Conservation (phyloP, 2,113 vertebrate species). For the Campylomormyrus tamandua region DNA sequence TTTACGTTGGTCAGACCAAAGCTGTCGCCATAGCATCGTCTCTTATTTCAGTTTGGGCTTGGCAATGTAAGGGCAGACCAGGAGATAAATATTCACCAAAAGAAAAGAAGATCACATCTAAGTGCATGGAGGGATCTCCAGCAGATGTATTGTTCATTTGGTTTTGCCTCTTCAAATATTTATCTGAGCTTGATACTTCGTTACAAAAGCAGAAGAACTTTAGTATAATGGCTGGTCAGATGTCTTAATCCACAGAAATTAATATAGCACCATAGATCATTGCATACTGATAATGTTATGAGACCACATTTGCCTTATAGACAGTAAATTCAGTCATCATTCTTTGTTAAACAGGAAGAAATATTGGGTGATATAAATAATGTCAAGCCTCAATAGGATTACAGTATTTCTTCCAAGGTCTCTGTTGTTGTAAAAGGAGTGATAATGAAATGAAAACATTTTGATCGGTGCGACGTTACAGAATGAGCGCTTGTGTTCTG, state of each 20-base stretch:
- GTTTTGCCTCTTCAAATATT: neutral
- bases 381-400: neutral
- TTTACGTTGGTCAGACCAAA: neutral
- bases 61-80: neutral
- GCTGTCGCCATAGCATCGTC: neutral
- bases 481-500: neutral
- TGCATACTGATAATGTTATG: neutral
- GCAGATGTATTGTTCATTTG: neutral
- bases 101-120: neutral
- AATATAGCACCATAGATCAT: neutral
- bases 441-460: neutral
- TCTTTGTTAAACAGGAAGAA: neutral
- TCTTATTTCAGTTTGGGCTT: neutral
- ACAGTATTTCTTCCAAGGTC: neutral
- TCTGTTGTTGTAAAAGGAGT: neutral
- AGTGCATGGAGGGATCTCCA: neutral
- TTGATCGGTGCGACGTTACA: neutral
- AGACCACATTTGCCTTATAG: neutral
- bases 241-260: neutral
- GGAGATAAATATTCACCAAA: neutral
- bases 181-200: neutral
- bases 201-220: neutral
- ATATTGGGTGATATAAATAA: neutral
- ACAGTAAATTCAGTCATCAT: neutral
- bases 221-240: neutral